Conservation (phyloP, 2,888 invertebrate species). For the Pteria penguin region DNA sequence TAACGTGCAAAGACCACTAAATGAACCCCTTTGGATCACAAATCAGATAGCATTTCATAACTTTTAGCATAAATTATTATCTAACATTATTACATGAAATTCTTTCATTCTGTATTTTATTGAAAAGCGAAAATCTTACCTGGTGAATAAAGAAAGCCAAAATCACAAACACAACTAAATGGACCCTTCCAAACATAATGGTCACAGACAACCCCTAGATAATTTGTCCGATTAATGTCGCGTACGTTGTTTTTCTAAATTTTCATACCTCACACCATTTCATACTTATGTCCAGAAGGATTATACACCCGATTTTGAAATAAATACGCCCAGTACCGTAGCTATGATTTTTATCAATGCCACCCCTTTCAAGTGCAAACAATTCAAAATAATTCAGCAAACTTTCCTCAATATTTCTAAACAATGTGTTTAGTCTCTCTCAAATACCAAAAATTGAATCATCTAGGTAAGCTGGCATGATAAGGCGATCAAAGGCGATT, state of each 20-base stretch:
- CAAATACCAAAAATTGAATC: constrained; percentile 2
- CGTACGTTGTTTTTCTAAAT: no score
- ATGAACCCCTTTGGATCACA: no score
- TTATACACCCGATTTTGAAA: no score
- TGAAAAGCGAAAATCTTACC: background rate
- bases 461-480: background rate
- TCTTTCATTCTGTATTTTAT: no score
- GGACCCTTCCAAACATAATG: constrained; percentile 3
- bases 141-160: background rate
- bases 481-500: background rate
- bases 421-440: constrained; percentile 16
- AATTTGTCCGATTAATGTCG: no score
- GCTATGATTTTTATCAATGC: constrained; percentile 6
- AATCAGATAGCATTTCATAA: no score
- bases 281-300: background rate
- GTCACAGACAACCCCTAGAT: constrained; percentile 9
- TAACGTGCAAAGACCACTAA: no score
- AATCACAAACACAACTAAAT: no score
- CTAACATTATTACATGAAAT: no score
- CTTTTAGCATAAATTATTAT: no score
- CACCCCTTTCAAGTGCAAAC: constrained; percentile 23
- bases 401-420: constrained; percentile 21
- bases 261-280: background rate
- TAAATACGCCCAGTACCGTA: constrained; percentile 9
- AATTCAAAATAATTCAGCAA: constrained; percentile 22